Base-by-base conservation (phyloP, 2,113 vertebrate genomes). In the Chlamydotis undulata region DNA sequence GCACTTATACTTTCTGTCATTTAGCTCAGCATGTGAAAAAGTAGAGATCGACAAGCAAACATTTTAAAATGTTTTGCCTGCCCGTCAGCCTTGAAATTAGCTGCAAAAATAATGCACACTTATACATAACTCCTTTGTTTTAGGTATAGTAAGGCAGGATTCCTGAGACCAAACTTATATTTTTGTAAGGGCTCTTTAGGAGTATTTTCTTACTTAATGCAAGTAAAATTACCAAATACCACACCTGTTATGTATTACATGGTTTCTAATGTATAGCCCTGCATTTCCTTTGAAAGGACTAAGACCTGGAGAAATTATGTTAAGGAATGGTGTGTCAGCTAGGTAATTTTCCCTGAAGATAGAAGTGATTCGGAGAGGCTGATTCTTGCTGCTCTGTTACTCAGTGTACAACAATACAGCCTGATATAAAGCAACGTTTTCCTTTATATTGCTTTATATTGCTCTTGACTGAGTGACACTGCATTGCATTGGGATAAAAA, bases 241-340 rank as follows among this genome's bases (percentile, higher is more conserved):
- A 55, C 43, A 87, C 52, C 35, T 83, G 53, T 49, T 89, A 49
- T 28, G 17, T 52, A 23, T 75, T 81, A 64, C 24, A 60, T 76
- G 45, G 26, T 68, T 95, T 94, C 53, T 91, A 45, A 94, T 93
- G 37, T 78, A 90, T 65, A 81, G 71, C 22, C 49, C 73, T 90
- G 31, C 56, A 57, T 81, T 92, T 96, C 53, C 33, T 94, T 94
- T 94, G n/a, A 45, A 87, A 91, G 45, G 39, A 83, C 10, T 63
- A 65, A 87, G 75, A 60, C 52, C 64, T 60, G 29, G 52, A 93
- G 88, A 94, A 93, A 87, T 84, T 81, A 10, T 57, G 50, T 78
- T 87, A 61, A 95, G 80, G 70, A 90, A 89, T 75, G 21, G 60
- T 84, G 52, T 71, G 53, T 86, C 83, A 84, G 37, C 15, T 31